Base-by-base conservation (phyloP, 2,113 vertebrate species). In the Microcebus jonahi region DNA sequence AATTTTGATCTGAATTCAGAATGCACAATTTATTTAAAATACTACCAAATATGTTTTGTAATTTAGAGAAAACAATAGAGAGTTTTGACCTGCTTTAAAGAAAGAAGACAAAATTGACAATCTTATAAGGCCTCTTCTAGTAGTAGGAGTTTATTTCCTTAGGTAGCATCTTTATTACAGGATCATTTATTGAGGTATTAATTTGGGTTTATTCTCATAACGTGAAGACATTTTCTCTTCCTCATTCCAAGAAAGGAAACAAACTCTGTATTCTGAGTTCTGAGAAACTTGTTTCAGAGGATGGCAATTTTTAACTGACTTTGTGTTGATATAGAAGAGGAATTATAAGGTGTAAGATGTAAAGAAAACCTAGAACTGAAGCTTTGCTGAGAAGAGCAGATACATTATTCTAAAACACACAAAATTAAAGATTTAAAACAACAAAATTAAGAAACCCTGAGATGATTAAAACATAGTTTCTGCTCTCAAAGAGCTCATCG, bases 1-100 rank as follows among this genome's bases (percentile, higher is more conserved):
- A 65, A 73, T 67, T 90, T 92, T 89, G n/a, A 93, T 68, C 29
- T 93, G 50, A 45, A 75, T 87, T 68, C 18, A 80, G 8, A 81
- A 75, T 31, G 3, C 14, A 27, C 4, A 81, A 29, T 90, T 50
- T 70, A 70, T 92, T 88, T 61, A 55, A 88, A 61, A 65, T 39
- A 80, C 8, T 95, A 42, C 27, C 6, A 86, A 84, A 63, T 68
- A 4, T 90, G 57, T 68, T 79, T 90, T 76, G 3, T 55, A 63
- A 25, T 61, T 84, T 29, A 81, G 25, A 85, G 57, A 75, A 95
- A 96, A 83, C 31, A 79, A 34, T 39, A 39, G 18, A 87, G 36
- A 88, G 15, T 29, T 97, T 94, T 65, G 9, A 65, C 29, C 7
- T 73, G 45, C 7, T 67, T 94, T 79, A 48, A 91, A 84, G 31